Conservation (phyloP, 2,888 invertebrate species). For the Heliconius charithonia region DNA sequence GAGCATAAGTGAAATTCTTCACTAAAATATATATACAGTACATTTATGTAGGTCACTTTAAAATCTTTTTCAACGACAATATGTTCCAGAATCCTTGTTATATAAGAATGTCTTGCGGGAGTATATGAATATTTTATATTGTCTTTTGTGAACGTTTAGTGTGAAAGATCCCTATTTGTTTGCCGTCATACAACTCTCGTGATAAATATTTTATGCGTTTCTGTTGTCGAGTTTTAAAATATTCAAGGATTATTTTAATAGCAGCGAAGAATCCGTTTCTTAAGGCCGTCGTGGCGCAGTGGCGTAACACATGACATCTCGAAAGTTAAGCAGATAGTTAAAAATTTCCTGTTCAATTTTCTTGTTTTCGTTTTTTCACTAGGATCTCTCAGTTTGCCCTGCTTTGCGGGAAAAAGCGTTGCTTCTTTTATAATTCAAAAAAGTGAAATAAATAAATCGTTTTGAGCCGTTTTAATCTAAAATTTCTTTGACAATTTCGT, state of each 20-base stretch:
- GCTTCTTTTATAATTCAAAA: too few species aligned
- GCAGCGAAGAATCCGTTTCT: neutral
- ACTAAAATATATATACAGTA: neutral
- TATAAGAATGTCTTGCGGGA: slow-evolving; percentile 18
- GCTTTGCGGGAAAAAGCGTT: too few species aligned
- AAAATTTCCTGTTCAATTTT: too few species aligned
- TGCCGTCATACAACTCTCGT: slow-evolving; percentile 15
- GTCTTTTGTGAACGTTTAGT: slow-evolving; percentile 28
- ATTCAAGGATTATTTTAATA: neutral
- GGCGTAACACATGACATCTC: too few species aligned
- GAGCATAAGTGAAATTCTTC: slow-evolving; percentile 1
- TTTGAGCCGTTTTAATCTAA: too few species aligned
- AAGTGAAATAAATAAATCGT: too few species aligned
- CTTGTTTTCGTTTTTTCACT: too few species aligned
- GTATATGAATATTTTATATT: slow-evolving; percentile 16
- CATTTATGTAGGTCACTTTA: slow-evolving; percentile 23
- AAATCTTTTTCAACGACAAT: slow-evolving; percentile 23
- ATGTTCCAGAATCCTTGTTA: slow-evolving; percentile 21
- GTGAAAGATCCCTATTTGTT: slow-evolving; percentile 35
- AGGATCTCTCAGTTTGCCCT: too few species aligned
- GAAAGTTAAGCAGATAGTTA: too few species aligned
- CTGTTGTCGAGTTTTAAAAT: slow-evolving; percentile 10
- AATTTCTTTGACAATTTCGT: too few species aligned
- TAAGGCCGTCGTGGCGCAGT: too few species aligned
- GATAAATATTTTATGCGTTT: slow-evolving; percentile 14